Evolutionary conservation across 2,113 vertebrate genomes (phyloP).

Genomic region (Microcebus lehilahytsara): DNA sequence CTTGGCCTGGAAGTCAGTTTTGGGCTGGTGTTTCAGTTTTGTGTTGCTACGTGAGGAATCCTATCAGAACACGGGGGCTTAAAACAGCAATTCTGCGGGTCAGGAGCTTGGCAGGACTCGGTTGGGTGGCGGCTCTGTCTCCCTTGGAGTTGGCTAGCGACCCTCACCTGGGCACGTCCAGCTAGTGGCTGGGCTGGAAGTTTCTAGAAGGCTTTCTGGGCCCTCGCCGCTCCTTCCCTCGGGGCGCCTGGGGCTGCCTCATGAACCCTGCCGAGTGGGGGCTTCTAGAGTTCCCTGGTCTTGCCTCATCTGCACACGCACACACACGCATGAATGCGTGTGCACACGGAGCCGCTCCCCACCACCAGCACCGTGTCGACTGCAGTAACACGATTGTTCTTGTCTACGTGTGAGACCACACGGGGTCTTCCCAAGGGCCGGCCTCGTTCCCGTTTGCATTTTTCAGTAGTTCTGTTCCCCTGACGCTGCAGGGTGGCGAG

Average conservation of each 20-base stretch:
- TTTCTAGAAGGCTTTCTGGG: too few relatives aligned
- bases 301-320: background rate
- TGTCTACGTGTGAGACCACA: background rate
- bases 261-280: background rate
- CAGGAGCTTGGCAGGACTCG: background rate
- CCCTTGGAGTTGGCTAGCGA: too few relatives aligned
- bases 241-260: background rate
- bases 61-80: background rate
- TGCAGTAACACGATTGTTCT: background rate
- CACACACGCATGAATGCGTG: background rate
- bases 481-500: background rate
- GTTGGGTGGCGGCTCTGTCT: too few relatives aligned
- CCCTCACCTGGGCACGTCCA: too few relatives aligned
- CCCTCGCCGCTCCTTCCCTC: background rate
- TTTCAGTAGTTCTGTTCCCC: background rate
- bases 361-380: background rate
- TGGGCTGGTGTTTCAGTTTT: background rate
- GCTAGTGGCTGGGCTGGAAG: too few relatives aligned
- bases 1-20: background rate
- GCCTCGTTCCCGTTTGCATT: background rate
- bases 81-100: background rate
- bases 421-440: background rate
- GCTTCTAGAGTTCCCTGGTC: background rate
- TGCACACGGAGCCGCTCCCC: background rate
- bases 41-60: rapidly evolving